Evolutionary conservation across 1,140 invertebrate species (phyloP), one percentile per base, ranked within the genome.

Genomic region (Heliothis virescens): DNA sequence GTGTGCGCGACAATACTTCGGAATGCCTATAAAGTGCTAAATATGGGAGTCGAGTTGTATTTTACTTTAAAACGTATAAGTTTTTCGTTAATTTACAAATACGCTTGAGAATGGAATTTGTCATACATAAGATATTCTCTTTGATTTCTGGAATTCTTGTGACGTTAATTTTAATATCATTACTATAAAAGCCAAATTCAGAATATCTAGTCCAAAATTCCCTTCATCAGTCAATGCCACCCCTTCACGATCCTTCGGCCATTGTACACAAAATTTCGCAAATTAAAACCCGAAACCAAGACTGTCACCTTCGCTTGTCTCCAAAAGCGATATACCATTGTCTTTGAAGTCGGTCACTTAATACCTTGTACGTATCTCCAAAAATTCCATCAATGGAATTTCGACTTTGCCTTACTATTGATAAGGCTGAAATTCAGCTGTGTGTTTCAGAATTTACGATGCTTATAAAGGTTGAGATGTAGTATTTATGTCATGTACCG

Each of bases 291-390:
- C 90, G 87, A 88, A 91, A 86, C 84, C 83, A 59, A 57, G 81
- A 83, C 86, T 90, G 89, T 90, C 89, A 89, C 89, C 89, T 90
- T 86, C 83, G 85, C 89, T 87, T 90, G 87, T 87, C 86, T 85
- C 85, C 87, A 90, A 91, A 91, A 91, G 89, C 88, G 83, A 87
- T 87, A 91, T 79, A 75, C 85, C 86, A 90, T 90, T 92, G 91
- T 90, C 87, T 91, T 88, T 83, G 80, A 63, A 81, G 53, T 60
- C 21, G 67, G 52, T 55, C 26, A 72, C 26, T 72, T 72, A 29
- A 65, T 75, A 29, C 59, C 60, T 55, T 55, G 73, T 29, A 2
- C 18, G 21, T 76, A 82, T 71, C 18, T 29, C 55, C 59, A 52
- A 15, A 71, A 53, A 60, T 18, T 9, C n/a, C 16, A 16, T 15